phyloP scores from a whole-genome alignment of 2,113 vertebrate genomes.

The Speoplatyrhinus poulsoni region DNA sequence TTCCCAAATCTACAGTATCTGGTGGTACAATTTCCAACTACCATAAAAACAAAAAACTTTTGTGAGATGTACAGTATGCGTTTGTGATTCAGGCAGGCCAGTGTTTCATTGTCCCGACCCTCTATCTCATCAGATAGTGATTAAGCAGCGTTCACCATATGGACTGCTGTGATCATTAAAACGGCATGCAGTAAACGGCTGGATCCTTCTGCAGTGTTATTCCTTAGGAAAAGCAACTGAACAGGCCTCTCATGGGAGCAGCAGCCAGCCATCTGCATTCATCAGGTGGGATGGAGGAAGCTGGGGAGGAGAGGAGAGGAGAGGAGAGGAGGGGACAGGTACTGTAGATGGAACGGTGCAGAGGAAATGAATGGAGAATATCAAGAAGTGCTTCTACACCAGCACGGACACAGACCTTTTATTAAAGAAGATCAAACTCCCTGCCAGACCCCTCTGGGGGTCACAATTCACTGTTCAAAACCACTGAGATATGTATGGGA shows the following conservation, averaged over 20 bases:
- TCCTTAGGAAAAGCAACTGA: conserved; percentile 13
- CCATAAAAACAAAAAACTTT: too few species aligned
- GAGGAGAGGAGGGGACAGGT: not conserved
- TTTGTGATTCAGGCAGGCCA: not conserved
- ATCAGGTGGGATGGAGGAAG: conserved; percentile 1
- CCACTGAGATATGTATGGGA: too few species aligned
- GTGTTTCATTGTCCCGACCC: not conserved
- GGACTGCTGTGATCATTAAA: conserved; percentile 20
- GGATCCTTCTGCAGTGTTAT: conserved; percentile 4
- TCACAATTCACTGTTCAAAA: too few species aligned
- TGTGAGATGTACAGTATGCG: too few species aligned
- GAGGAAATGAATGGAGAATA: too few species aligned
- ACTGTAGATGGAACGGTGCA: not conserved
- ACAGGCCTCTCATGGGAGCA: conserved; percentile 22
- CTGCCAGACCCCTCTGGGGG: too few species aligned
- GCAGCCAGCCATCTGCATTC: conserved; percentile 12
- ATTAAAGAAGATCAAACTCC: too few species aligned
- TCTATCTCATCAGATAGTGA: not conserved
- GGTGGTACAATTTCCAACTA: not conserved
- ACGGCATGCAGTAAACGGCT: conserved; percentile 1
- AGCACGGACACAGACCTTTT: too few species aligned
- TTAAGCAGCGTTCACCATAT: conserved; percentile 10
- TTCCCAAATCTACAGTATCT: not conserved
- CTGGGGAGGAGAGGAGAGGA: not conserved
- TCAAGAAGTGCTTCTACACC: too few species aligned